phyloP scores from a whole-genome alignment of 2,888 invertebrate genomes.

The Drosophila affinis region DNA sequence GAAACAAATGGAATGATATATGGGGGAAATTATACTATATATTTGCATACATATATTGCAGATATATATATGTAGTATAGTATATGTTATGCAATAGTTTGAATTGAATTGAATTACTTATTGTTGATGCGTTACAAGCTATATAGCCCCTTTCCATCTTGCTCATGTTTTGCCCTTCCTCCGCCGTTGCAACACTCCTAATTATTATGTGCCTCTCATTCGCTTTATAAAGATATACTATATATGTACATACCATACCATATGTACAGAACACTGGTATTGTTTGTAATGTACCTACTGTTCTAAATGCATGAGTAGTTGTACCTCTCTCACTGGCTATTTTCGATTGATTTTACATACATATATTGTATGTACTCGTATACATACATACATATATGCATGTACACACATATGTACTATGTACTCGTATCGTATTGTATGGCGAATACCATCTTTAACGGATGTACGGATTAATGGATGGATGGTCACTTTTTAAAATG shows the following conservation, averaged over 20 bases:
- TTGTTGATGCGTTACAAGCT: conserved; percentile 14
- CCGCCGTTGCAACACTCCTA: conserved; percentile 20
- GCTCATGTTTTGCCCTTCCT: conserved; percentile 3
- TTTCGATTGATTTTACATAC: background rate
- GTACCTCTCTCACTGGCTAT: background rate
- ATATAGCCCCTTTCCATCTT: background rate
- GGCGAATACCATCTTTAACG: conserved; percentile 31
- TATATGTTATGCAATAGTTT: conserved; percentile 34
- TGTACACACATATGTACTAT: background rate
- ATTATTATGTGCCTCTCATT: conserved; percentile 49
- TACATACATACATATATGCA: too few relatives aligned
- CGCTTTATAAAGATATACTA: conserved; percentile 21
- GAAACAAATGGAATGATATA: conserved; percentile 7
- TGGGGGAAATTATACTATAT: conserved; percentile 7
- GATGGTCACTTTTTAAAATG: conserved; percentile 55
- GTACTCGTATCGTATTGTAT: background rate
- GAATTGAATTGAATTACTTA: conserved; percentile 5
- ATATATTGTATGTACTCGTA: background rate
- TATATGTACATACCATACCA: conserved; percentile 27
- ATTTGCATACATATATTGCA: conserved; percentile 3
- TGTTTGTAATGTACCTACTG: background rate
- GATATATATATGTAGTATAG: background rate
- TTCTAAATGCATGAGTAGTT: too few relatives aligned
- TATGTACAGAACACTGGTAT: background rate
- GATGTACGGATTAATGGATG: background rate